Evolutionary conservation across 2,113 vertebrate species (phyloP).

Genomic region (Hemibagrus wyckioides): DNA sequence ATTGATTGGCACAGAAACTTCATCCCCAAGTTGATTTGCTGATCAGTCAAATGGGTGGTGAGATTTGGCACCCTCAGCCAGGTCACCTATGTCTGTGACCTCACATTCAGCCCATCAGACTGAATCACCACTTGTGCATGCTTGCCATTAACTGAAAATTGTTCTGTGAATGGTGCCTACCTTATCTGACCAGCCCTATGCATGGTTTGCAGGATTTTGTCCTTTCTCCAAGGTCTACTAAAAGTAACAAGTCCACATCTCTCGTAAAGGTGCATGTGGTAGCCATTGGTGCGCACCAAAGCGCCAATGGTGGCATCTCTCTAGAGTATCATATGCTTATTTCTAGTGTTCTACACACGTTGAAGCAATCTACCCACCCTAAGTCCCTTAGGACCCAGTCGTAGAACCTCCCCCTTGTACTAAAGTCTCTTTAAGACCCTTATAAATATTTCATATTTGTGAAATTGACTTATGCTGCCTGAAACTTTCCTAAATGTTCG

Average conservation of each 20-base stretch:
- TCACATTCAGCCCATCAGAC: neutral
- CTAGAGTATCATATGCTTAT: neutral
- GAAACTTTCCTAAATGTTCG: neutral
- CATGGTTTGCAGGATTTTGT: neutral
- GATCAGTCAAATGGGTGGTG: neutral
- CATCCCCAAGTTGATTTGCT: neutral
- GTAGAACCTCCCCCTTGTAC: neutral
- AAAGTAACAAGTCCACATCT: neutral
- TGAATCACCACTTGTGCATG: neutral
- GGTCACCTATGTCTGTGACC: neutral
- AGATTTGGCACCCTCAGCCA: neutral
- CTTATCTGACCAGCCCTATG: neutral
- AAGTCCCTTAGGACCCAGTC: neutral
- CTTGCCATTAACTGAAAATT: neutral
- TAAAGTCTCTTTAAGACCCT: neutral
- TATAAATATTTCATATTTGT: neutral
- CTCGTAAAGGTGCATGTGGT: neutral
- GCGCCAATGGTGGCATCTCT: neutral
- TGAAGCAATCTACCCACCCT: neutral
- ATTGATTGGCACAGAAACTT: neutral
- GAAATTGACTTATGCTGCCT: neutral
- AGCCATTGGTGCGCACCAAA: neutral
- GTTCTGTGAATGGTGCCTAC: neutral
- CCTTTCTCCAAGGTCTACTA: neutral
- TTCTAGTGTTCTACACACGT: neutral